Percentiles rank a stretch among this genome's conserved stretches.
These are phyloP conservation scores for Elgaria multicarinata DNA, from an alignment of 2,113 vertebrate species.

Conservation along the genomic window DNA sequence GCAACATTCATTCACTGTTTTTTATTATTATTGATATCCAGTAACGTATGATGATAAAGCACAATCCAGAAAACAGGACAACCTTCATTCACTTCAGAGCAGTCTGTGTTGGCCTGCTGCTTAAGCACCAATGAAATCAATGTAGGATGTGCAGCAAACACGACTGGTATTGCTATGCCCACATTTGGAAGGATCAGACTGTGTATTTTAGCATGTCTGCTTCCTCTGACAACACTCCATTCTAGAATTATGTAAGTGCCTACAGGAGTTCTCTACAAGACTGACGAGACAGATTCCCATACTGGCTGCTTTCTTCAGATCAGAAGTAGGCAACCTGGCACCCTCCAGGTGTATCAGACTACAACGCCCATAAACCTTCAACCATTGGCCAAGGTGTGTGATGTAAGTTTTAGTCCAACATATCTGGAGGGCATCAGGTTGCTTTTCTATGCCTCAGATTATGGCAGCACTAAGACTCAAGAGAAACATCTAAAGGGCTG, in stretches of 20 bases:
- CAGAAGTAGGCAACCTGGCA: neutral
- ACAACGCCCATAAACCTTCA: too few species aligned
- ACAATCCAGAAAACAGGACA: neutral
- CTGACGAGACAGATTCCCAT: neutral
- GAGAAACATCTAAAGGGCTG: neutral
- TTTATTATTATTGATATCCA: neutral
- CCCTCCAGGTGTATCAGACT: too few species aligned
- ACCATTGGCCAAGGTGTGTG: too few species aligned
- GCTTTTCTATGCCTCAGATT: neutral
- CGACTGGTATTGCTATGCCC: neutral
- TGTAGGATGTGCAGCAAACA: too few species aligned
- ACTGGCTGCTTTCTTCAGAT: neutral
- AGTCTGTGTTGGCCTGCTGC: neutral
- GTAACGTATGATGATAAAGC: neutral
- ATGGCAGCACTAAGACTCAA: neutral
- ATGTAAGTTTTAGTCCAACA: too few species aligned
- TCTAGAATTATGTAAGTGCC: neutral
- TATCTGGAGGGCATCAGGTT: too few species aligned
- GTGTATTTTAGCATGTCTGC: neutral
- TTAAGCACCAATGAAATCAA: neutral
- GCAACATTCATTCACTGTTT: neutral
- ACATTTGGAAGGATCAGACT: neutral
- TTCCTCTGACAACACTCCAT: neutral
- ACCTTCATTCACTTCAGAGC: neutral
- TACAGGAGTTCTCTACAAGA: neutral